Evolutionary conservation across 2,113 vertebrate species (phyloP), one percentile per base, ranked within the genome.

Genomic region (Syngnathus typhle): DNA sequence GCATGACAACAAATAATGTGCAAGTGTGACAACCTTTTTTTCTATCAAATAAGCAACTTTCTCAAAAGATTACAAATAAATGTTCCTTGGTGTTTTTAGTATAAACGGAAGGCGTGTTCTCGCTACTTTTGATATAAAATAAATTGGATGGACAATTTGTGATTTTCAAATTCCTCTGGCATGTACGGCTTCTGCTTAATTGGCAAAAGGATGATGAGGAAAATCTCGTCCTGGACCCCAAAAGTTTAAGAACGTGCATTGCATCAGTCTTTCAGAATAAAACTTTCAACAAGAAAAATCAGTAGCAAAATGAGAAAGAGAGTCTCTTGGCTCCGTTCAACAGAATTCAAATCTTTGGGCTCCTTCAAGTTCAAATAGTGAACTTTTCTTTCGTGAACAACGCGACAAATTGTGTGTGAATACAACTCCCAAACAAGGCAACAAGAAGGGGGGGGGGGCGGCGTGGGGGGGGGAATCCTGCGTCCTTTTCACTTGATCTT

Each of bases 401-500:
- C 6, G 16, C 46, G 19, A 49, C 7, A 43, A 43, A 43, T 12
- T 12, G 21, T 15, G 27, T 1, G 32, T 38, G 62, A 64, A 49
- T 64, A 72, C 69, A 19, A 5, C 38, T 44, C 19, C 5, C 69
- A 79, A 70, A 84, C 74, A 84, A 85, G 84, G 83, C 78, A 79
- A 54, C 72, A 71, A 67, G 67, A 82, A 32, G 3, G 27, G 3
- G 27, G 2, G 27, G 27, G 27, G 27, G 2, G 27, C n/a, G n/a
- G n/a, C n/a, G n/a, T n/a, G 27, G 27, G 27, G 11, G 66, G 64
- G 73, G 66, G 69, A 70, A 51, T 32, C 54, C 27, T 56, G 13
- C 15, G 44, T 51, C 47, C 12, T 32, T 54, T 76, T 79, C 73
- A 91, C 58, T 88, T 89, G 60, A 85, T 66, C 15, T 11, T 74